A percentile compares a stretch with the other conserved stretches of the same genome.
Evolutionary conservation across 2,797 vertebrate genomes (phyloP).

Genomic region (Aphelocoma californica): DNA sequence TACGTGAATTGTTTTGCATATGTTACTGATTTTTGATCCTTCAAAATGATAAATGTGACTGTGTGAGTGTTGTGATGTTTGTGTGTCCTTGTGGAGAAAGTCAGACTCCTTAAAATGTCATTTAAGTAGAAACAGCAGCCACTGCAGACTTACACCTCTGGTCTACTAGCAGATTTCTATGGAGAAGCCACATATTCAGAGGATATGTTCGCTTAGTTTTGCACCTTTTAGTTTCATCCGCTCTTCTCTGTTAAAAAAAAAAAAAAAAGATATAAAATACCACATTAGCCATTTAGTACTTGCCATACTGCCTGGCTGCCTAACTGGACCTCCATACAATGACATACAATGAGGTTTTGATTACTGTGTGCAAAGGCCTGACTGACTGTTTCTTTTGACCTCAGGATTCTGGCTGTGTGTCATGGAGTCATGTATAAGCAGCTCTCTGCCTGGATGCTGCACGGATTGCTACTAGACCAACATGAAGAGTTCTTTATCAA

Average conservation of each 20-base stretch:
- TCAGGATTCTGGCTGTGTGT: constrained; percentile 93
- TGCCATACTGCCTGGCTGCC: neutral
- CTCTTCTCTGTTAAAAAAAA: neutral
- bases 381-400: neutral
- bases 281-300: neutral
- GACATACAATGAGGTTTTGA: neutral
- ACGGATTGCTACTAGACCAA: constrained; percentile 92
- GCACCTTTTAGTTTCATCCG: neutral
- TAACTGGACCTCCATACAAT: neutral
- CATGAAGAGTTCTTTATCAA: constrained; percentile 97
- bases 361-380: neutral
- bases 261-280: neutral
- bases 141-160: neutral
- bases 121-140: neutral
- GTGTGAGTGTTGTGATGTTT: neutral
- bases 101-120: neutral
- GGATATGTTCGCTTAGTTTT: neutral
- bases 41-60: neutral
- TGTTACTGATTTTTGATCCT: neutral
- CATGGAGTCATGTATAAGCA: constrained; percentile 99
- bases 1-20: neutral
- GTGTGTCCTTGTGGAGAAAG: neutral
- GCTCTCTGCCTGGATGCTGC: constrained; percentile 98
- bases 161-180: neutral
- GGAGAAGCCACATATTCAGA: neutral